Base-by-base conservation (phyloP, 2,113 vertebrate species). In the Machaerirhynchus nigripectus region DNA sequence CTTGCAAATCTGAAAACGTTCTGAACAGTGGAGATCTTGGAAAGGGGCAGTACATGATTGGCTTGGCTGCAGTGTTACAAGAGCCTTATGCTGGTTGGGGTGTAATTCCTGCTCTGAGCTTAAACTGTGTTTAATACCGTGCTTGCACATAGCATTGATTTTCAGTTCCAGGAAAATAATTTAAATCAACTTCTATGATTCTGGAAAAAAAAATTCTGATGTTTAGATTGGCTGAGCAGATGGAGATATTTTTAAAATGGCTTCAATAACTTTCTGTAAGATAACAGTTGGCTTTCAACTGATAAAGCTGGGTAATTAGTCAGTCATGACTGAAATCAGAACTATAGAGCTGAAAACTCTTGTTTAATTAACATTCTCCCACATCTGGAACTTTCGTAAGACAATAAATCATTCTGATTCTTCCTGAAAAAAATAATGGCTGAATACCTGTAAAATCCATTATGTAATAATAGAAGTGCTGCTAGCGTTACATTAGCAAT, bases 141-240 rank as follows among this genome's bases (percentile, higher is more conserved):
- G 19, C 46, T 93, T 84, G 44, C n/a, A 71, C 44, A 47, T 15
- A 78, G 22, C 47, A 60, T 35, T 75, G 44, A 47, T 93, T 94
- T 93, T 63, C 80, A 81, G 52, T 82, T 69, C 56, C 84, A 84
- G 68, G 56, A 87, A 91, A 82, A 87, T 52, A 0, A 84, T 81
- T 78, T 70, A 73, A 86, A 87, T 84, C 26, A 78, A 64, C 17
- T 84, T 96, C 20, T 89, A 47, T 52, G 68, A 82, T 84, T 71
- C 57, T 92, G 71, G 14, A 19, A 52, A 71, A 90, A 80, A 83
- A 60, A 49, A 19, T 9, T 57, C 47, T 67, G 42, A 15, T 95
- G 61, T 87, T 92, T 90, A 89, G 42, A 44, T 91, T 94, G 91
- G 80, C 84, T 90, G 53, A 95, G 49, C 22, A 78, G 92, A 75